Conservation (phyloP, 1,140 invertebrate species). For the Leptopilina boulardi region DNA sequence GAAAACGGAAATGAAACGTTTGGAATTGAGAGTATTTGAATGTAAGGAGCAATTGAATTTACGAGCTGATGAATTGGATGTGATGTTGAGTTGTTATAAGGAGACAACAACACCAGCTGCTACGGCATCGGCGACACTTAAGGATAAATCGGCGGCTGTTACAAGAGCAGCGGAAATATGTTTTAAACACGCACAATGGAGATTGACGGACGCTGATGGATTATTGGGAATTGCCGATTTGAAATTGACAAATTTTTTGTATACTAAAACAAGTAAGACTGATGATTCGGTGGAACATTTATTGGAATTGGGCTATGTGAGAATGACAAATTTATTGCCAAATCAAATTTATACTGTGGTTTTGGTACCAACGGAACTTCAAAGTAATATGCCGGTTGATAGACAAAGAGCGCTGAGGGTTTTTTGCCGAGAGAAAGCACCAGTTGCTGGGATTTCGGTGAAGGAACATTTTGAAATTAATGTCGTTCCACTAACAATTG, state of each 20-base stretch:
- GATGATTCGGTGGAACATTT: constrained; percentile 98
- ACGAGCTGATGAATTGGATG: constrained; percentile 94
- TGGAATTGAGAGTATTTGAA: constrained; percentile 88
- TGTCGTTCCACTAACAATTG: constrained; percentile 94
- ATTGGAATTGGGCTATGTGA: constrained; percentile 96
- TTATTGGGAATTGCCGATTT: constrained; percentile 98
- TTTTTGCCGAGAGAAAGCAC: constrained; percentile 92
- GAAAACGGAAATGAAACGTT: constrained; percentile 80
- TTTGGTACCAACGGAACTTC: constrained; percentile 89
- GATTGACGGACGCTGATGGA: constrained; percentile 97
- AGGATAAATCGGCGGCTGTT: constrained; percentile 84
- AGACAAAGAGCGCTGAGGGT: constrained; percentile 87
- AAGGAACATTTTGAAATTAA: constrained; percentile 99
- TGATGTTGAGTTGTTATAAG: constrained; percentile 91
- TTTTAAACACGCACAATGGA: constrained; percentile 99
- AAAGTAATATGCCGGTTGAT: constrained; percentile 93
- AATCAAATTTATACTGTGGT: constrained; percentile 97
- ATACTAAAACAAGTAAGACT: constrained; percentile 96
- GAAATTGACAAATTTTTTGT: constrained; percentile 96
- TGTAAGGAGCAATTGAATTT: constrained; percentile 92
- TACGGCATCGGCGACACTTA: constrained; percentile 69
- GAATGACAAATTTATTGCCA: constrained; percentile 95
- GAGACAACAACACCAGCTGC: constrained; percentile 80
- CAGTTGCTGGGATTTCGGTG: constrained; percentile 97
- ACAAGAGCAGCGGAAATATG: constrained; percentile 97